Evolutionary conservation across 2,888 invertebrate genomes (phyloP), one percentile per base, ranked within the genome.

Genomic region (Cryptus armator): DNA sequence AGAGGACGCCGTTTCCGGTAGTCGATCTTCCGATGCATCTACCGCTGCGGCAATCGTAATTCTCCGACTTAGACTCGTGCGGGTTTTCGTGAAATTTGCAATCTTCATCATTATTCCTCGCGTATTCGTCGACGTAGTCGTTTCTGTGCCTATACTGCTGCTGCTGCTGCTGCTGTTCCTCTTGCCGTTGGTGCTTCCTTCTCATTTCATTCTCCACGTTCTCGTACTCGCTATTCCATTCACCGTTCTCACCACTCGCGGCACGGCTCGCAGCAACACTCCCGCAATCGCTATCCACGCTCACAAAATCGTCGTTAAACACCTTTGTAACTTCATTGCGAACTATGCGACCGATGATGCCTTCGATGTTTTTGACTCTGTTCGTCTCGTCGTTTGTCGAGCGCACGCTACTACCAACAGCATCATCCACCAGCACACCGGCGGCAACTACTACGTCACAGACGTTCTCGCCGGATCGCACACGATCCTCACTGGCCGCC

Each of bases 1-100:
- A 92, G 93, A 94, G 94, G 90, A 94, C 93, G 94, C 94, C 93
- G 93, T 93, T 90, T 92, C 90, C 87, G 91, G 90, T 91, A 88
- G 92, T 92, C 91, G 92, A 91, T 92, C 92, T 89, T 93, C 92
- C 87, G 90, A 88, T 89, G 92, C 92, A 92, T 92, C 92, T 86
- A 71, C 81, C 87, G 92, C 93, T 92, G 93, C 94, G 94, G 94
- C 95, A 94, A 51, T 48, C 76, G 48, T 67, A 68, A 64, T 46
- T 59, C 48, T 53, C 67, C 70, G 32, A 12, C 64, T 56, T 32
- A 62, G 19, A 71, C 62, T 78, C 74, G 75, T 79, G 53, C 82
- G 32, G 59, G 48, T 62, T 19, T 62, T 51, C 43, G 16, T 37
- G 29, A 90, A 94, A 92, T 91, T 94, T 70, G 72, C 46, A 75